Evolutionary conservation across 2,888 invertebrate genomes (phyloP).

Genomic region (Drosophila birchii): DNA sequence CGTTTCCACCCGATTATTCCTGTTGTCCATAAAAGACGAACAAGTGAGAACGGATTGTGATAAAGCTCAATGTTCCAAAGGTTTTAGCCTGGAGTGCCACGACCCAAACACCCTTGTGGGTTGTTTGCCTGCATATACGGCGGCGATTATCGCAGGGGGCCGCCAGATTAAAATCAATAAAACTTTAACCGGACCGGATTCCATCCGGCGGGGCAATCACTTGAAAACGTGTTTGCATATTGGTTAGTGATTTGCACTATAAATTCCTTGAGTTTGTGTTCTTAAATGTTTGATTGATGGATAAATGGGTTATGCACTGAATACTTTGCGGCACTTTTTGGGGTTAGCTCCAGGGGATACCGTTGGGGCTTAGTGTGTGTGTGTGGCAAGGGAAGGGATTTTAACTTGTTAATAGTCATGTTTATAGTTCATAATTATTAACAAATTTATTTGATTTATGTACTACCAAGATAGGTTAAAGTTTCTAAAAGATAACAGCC

Average conservation of each 20-base stretch:
- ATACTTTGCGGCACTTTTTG: background rate
- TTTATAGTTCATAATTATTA: too few species aligned
- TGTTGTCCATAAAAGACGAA: slow-evolving; percentile 47
- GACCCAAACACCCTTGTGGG: slow-evolving; percentile 30
- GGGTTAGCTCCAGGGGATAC: background rate
- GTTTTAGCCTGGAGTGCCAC: slow-evolving; percentile 31
- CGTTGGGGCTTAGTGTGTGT: background rate
- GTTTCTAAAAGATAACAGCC: background rate
- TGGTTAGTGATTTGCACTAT: slow-evolving; percentile 16
- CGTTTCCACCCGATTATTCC: slow-evolving; percentile 28
- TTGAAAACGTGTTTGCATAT: slow-evolving; percentile 38
- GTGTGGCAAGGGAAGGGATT: background rate
- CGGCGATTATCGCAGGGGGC: slow-evolving; percentile 42
- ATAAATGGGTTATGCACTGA: background rate
- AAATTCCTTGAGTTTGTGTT: background rate
- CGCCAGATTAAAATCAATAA: slow-evolving; percentile 76
- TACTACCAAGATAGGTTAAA: background rate
- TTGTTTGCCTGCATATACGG: slow-evolving; percentile 24
- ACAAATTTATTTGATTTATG: background rate
- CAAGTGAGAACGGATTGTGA: slow-evolving; percentile 47
- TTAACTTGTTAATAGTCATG: too few species aligned
- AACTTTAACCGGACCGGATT: slow-evolving; percentile 44
- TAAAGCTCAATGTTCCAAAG: slow-evolving; percentile 63
- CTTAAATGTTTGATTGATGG: slow-evolving; percentile 5
- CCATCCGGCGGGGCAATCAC: slow-evolving; percentile 11